Evolutionary conservation across 1,140 invertebrate genomes (phyloP), one percentile per base, ranked within the genome.

Genomic region (Caerostris extrusa): DNA sequence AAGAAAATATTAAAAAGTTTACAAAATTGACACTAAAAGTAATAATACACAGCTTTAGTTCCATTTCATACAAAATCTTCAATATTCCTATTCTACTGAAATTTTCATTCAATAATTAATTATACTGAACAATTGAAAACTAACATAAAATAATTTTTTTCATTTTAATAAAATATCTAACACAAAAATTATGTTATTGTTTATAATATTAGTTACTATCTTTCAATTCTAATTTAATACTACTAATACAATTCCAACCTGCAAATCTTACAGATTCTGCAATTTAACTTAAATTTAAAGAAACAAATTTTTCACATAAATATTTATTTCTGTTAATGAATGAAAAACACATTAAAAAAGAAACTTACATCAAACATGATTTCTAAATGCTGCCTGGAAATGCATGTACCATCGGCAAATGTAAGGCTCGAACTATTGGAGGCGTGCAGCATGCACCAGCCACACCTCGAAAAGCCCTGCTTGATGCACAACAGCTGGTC

Each of bases 401-500:
- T 97, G 95, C 97, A 98, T 82, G 98, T 98, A 53, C 98, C 99
- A 95, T 99, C 98, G 94, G 98, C 97, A 96, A 99, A 98, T 34
- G 98, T 98, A 95, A 99, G 96, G 87, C 97, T 97, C 8, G 83
- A 53, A 92, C 98, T 97, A 5, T 97, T 97, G n/a, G 98, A 98
- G 97, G 85, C 97, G 97, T 1, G 98, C 97, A 91, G 98, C 97
- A 95, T 98, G 97, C 85, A 98, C 97, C 89, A 99, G 96, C 98
- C 99, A 99, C 12, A 94, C 97, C 96, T 99, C 98, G 96, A 99
- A 99, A 99, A 99, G 64, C 98, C 98, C 95, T 98, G 97, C 96
- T 99, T 99, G 95, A 99, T 98, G 77, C 99, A 97, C 95, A 98
- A 98, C 87, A 99, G 96, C 96, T 99, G 98, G 96, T 99, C 98